Evolutionary conservation across 2,888 invertebrate genomes (phyloP), one percentile per base, ranked within the genome.

Genomic region (Bimastos eiseni): DNA sequence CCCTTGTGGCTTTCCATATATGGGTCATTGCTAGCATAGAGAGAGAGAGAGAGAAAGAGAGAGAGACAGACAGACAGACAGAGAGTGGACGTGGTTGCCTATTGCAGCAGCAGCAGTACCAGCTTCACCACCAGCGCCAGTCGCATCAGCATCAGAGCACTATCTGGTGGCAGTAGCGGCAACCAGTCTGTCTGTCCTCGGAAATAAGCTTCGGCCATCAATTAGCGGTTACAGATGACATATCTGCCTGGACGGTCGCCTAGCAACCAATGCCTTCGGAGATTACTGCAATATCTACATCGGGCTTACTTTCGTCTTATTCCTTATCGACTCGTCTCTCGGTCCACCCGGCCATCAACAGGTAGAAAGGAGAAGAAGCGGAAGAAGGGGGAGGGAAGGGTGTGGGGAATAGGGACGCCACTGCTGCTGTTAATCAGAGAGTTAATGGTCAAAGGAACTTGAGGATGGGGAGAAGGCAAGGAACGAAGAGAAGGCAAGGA

Each of bases 1-100:
- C 70, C 70, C 70, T 70, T 70, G 70, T n/a, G 70, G 70, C 70
- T n/a, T 70, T 70, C 70, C 70, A 70, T 70, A 70, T 70, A 70
- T 70, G 70, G 70, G 70, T 70, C 70, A 70, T 70, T 70, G 70
- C 70, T n/a, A 70, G 70, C 70, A 15, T 15, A 41, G 8, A 41
- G 41, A 6, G 19, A 24, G 2, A 70, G 30, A 70, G 70, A 70
- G 70, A n/a, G 30, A n/a, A 70, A n/a, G n/a, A n/a, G n/a, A n/a
- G n/a, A n/a, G n/a, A n/a, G n/a, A n/a, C n/a, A n/a, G n/a, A n/a
- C n/a, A n/a, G n/a, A n/a, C n/a, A n/a, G 19, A 24, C 21, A 70
- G 30, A 70, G 70, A 70, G 70, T 70, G 30, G 70, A 70, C 70
- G 70, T n/a, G n/a, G 70, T 70, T 70, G 70, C 70, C 70, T 70